A percentile compares a stretch with the other conserved stretches of the same genome.
Conservation (phyloP, 2,888 invertebrate species). For the Phengaris arion region DNA sequence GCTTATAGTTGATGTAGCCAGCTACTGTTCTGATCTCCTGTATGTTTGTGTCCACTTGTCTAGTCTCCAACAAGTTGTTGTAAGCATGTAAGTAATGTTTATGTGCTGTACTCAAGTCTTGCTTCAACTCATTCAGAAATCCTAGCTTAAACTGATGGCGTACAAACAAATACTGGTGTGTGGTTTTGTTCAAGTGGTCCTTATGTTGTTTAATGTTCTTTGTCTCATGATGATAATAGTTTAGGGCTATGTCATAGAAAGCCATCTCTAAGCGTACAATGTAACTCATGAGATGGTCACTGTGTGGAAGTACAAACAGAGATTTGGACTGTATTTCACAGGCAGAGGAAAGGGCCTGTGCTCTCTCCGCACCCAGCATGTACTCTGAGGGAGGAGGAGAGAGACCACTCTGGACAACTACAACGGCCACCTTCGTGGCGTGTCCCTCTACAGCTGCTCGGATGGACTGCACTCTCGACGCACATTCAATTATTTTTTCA, state of each 20-base stretch:
- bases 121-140: slow-evolving; percentile 95
- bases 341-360: slow-evolving; percentile 92
- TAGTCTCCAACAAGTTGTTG: slow-evolving; percentile 91
- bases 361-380: slow-evolving; percentile 92
- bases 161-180: slow-evolving; percentile 94
- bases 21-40: slow-evolving; percentile 97
- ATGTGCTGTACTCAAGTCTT: slow-evolving; percentile 91
- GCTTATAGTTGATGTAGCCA: slow-evolving; percentile 96
- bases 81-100: slow-evolving; percentile 95
- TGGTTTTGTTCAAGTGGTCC: slow-evolving; percentile 93
- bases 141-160: slow-evolving; percentile 98
- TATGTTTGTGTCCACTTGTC: slow-evolving; percentile 93
- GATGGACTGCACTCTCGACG: slow-evolving; percentile 90
- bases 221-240: slow-evolving; percentile 94
- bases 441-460: slow-evolving; percentile 87
- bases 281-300: slow-evolving; percentile 90
- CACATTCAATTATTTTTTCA: slow-evolving; percentile 96
- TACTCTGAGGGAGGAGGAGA: slow-evolving; percentile 90
- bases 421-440: slow-evolving; percentile 89
- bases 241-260: slow-evolving; percentile 94
- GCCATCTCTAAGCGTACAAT: slow-evolving; percentile 92
- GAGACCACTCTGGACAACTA: slow-evolving; percentile 92
- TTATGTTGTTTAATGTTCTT: slow-evolving; percentile 92
- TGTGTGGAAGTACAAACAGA: slow-evolving; percentile 94
- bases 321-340: slow-evolving; percentile 96